Conservation (phyloP, 2,888 invertebrate species). For the Harpalus rufipes region DNA sequence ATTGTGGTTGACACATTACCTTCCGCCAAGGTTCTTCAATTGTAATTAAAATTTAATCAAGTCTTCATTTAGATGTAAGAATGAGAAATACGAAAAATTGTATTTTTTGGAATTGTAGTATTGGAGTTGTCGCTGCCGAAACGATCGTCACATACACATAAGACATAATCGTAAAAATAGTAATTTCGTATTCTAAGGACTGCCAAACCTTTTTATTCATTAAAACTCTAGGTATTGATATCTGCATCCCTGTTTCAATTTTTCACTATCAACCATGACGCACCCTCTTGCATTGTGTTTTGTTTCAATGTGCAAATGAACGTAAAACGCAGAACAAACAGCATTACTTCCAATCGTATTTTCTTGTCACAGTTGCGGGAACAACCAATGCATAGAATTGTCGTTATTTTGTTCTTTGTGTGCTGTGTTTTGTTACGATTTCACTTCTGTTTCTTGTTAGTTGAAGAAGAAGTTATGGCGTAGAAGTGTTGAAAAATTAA, state of each 20-base stretch:
- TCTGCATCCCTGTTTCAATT: slow-evolving; percentile 4
- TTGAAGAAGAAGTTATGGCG: neutral
- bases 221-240: neutral
- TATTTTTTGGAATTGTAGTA: too few species aligned
- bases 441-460: neutral
- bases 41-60: too few species aligned
- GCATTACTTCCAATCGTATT: neutral
- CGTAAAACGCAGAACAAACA: neutral
- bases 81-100: too few species aligned
- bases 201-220: too few species aligned
- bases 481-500: slow-evolving; percentile 4
- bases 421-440: slow-evolving; percentile 5
- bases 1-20: too few species aligned
- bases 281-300: slow-evolving; percentile 8
- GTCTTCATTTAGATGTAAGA: too few species aligned
- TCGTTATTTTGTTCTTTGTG: slow-evolving; percentile 9
- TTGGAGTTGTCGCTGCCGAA: too few species aligned
- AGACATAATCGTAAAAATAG: too few species aligned
- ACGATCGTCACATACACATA: too few species aligned
- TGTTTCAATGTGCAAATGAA: slow-evolving; percentile 12
- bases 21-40: too few species aligned
- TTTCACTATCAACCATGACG: slow-evolving; percentile 8
- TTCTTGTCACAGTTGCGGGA: slow-evolving; percentile 21
- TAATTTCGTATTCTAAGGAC: too few species aligned
- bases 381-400: slow-evolving; percentile 37